A percentile compares a stretch with the other conserved stretches of the same genome.
These are phyloP conservation scores for Gephyroberyx darwinii DNA, from an alignment of 2,797 vertebrate species.

Conservation along the genomic window DNA sequence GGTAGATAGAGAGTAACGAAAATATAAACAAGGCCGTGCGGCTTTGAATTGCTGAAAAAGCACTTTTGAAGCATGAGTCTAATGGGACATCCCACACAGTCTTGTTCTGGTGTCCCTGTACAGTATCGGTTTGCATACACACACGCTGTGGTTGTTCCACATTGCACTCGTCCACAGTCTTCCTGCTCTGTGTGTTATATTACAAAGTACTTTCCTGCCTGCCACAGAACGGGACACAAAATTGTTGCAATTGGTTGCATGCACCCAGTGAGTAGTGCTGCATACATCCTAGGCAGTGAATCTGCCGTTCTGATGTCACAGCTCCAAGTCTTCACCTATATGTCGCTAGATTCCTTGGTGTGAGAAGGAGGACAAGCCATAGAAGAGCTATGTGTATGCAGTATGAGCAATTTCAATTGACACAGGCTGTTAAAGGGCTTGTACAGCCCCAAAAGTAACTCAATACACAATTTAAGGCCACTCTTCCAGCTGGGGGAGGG, in stretches of 20 bases:
- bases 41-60: conserved; percentile 54
- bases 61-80: conserved; percentile 59
- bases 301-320: conserved; percentile 37
- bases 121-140: conserved; percentile 54
- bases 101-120: conserved; percentile 54
- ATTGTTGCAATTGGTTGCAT: conserved; percentile 14
- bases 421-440: conserved; percentile 47
- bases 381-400: conserved; percentile 29
- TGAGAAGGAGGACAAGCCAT: conserved; percentile 26
- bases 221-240: conserved; percentile 31
- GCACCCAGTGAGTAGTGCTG: conserved; percentile 30
- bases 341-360: conserved; percentile 41
- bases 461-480: conserved; percentile 72
- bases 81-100: conserved; percentile 33
- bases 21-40: conserved; percentile 59
- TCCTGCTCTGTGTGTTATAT: conserved; percentile 31
- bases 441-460: conserved; percentile 34
- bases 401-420: conserved; percentile 38
- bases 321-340: conserved; percentile 26
- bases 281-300: conserved; percentile 39
- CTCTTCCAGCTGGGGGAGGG: conserved; percentile 48
- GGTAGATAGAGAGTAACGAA: conserved; percentile 49
- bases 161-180: conserved; percentile 46
- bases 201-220: conserved; percentile 30
- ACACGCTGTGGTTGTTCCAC: conserved; percentile 44